Conservation (phyloP, 2,113 vertebrate species). For the pig (Sus scrofa) region DNA sequence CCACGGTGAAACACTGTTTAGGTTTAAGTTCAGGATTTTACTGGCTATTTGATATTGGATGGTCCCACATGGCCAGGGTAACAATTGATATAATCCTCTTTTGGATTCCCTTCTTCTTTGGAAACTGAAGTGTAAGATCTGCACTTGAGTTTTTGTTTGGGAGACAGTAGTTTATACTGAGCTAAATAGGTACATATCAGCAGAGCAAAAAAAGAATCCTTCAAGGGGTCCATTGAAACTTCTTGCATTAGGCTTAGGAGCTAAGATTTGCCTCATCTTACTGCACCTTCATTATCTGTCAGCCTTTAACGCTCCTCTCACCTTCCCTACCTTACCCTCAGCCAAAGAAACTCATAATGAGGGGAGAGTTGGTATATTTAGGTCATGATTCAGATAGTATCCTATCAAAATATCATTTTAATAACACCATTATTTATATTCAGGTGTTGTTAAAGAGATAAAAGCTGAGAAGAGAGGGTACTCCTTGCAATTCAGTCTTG, state of each 20-base stretch:
- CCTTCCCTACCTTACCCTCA: not conserved
- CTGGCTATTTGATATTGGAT: not conserved
- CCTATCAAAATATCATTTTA: not conserved
- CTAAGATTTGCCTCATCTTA: not conserved
- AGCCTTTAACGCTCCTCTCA: not conserved
- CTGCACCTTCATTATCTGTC: not conserved
- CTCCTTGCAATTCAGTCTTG: not conserved
- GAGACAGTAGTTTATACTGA: not conserved
- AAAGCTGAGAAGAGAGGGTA: not conserved
- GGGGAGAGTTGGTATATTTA: not conserved
- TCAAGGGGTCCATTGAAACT: not conserved
- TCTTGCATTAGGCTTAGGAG: not conserved
- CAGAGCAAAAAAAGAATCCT: not conserved
- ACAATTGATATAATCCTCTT: not conserved
- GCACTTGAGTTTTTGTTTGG: not conserved
- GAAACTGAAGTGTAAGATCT: not conserved
- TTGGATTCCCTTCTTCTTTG: not conserved
- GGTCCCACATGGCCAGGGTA: not conserved
- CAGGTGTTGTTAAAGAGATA: not conserved
- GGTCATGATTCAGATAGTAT: not conserved
- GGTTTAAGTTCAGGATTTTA: constrained; percentile 1
- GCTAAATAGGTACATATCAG: not conserved
- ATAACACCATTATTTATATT: not conserved
- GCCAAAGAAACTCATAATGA: not conserved
- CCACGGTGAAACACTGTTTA: not conserved